Base-by-base conservation (phyloP, 2,888 invertebrate species). In the Temnothorax ravouxi region DNA sequence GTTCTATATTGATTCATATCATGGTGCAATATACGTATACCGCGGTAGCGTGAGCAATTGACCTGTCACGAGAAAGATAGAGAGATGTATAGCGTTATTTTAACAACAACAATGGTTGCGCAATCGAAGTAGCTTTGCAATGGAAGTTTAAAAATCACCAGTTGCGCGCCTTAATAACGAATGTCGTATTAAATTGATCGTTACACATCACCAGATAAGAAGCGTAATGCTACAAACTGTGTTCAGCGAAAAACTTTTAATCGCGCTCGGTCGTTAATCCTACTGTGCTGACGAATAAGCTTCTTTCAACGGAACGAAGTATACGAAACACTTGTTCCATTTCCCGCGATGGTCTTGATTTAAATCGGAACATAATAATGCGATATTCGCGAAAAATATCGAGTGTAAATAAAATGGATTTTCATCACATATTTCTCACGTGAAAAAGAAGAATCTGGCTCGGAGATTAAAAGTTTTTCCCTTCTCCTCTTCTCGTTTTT, bases 171-270 rank as follows among this genome's bases (percentile, higher is more conserved):
- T 61, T 62, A 61, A 59, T 69, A 77, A 69, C 71, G 77, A 59
- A 29, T 44, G 66, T 66, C 79, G 62, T 59, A 54, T 85, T 85
- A 80, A 83, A 79, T 59, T 52, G 41, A 41, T 41, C 18, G 34
- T 21, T 52, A 25, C 56, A 29, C 29, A 38, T 3, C 47, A 4
- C 11, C 41, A 50, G 21, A 69, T 54, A 52, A 77, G 47, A 67
- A 81, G 80, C 38, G 41, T 61, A 59, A 67, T 21, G 13, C 15
- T 13, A 64, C 64, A 25, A 77, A 77, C 54, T 77, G 75, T 25
- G 54, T 56, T 82, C 81, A 61, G 11, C 50, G 18, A 29, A 56
- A 75, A 76, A 75, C 59, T 88, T 87, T 89, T 84, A 87, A 88
- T 89, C 87, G 56, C 56, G 79, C 25, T 9, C 80, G 67, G 41